Percentiles rank a stretch among this genome's conserved stretches.
These are phyloP conservation scores for Sesamia inferens DNA, from an alignment of 2,888 invertebrate genomes.

Conservation along the genomic window DNA sequence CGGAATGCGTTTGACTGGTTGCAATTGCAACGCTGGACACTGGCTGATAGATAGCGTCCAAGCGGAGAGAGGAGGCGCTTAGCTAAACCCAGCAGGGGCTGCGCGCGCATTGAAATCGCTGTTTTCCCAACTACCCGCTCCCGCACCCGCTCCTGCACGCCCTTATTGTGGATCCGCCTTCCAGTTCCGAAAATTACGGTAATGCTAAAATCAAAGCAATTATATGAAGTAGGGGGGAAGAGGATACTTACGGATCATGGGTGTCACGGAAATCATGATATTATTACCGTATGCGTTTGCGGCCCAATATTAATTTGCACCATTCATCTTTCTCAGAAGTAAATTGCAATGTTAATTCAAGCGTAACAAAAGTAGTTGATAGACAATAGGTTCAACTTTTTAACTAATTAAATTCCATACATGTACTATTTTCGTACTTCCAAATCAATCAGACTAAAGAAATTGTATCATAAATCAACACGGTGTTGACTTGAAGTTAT, in stretches of 20 bases:
- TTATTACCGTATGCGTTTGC: not conserved
- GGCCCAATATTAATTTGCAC: not conserved
- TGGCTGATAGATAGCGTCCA: conserved; percentile 38
- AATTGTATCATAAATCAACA: not conserved
- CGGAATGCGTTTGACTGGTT: conserved; percentile 34
- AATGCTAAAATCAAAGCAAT: conserved; percentile 9
- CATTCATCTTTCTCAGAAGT: not conserved
- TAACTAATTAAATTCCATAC: not conserved
- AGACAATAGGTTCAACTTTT: not conserved
- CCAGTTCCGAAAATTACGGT: conserved; percentile 24
- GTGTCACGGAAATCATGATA: not conserved
- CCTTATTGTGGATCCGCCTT: conserved; percentile 17
- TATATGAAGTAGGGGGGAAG: not conserved
- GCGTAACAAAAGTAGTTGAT: not conserved
- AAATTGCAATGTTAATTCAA: not conserved
- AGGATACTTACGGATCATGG: not conserved
- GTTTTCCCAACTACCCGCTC: conserved; percentile 23
- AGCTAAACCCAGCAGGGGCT: conserved; percentile 28
- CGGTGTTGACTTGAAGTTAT: conserved; percentile 1
- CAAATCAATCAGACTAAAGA: not conserved
- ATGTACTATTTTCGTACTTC: conserved; percentile 3
- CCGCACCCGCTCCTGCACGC: conserved; percentile 34
- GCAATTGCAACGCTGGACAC: conserved; percentile 48
- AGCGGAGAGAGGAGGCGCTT: conserved; percentile 31
- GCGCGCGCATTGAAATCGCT: conserved; percentile 56